Percentiles rank a stretch among this genome's conserved stretches.
Evolutionary conservation across 2,888 invertebrate genomes (phyloP).

Genomic region (Byasa hedistus): DNA sequence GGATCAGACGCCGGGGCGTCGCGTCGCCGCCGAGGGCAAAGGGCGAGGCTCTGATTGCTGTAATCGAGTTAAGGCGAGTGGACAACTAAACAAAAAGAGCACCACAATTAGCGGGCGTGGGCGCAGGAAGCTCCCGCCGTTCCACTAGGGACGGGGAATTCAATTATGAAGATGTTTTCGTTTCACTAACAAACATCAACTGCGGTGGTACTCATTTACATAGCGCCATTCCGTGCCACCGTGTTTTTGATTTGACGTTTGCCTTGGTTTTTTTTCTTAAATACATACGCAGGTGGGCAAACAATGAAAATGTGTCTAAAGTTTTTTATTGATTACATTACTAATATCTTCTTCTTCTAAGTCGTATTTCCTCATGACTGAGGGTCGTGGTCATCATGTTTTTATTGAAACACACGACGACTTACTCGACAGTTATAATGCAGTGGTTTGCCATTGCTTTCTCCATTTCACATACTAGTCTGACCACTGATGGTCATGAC

Average conservation of each 20-base stretch:
- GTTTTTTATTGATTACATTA: too few species aligned
- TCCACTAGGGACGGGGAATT: constrained; percentile 50
- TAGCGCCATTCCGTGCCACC: constrained; percentile 13
- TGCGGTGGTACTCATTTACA: constrained; percentile 35
- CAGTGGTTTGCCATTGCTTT: too few species aligned
- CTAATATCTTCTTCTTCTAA: too few species aligned
- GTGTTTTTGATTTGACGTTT: constrained; percentile 7
- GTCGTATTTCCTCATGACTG: too few species aligned
- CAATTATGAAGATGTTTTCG: constrained; percentile 45
- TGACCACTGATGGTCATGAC: too few species aligned
- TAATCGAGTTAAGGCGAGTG: constrained; percentile 73
- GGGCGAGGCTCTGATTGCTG: constrained; percentile 71
- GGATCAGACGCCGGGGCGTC: constrained; percentile 56
- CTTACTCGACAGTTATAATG: too few species aligned
- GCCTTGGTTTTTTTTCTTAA: background rate
- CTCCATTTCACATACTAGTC: too few species aligned
- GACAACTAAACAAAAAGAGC: constrained; percentile 74
- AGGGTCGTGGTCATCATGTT: too few species aligned
- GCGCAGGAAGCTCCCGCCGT: constrained; percentile 61
- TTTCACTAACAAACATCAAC: constrained; percentile 39
- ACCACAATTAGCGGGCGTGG: constrained; percentile 70
- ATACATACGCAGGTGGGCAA: background rate
- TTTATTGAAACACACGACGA: too few species aligned
- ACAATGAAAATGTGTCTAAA: too few species aligned
- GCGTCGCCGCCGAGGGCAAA: constrained; percentile 50